Evolutionary conservation across 2,113 vertebrate species (phyloP).

Genomic region (Sus scrofa): T2T-Sscrofa CM000816.6:22420501-22421000

Average conservation of each 20-base stretch:
- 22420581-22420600: slow-evolving; percentile 83
- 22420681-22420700: slow-evolving; percentile 88
- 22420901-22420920: not conserved
- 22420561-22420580: slow-evolving; percentile 86
- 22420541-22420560: slow-evolving; percentile 77
- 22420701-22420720: slow-evolving; percentile 81
- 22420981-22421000: not conserved
- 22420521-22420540: not conserved
- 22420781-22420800: slow-evolving; percentile 93
- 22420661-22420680: slow-evolving; percentile 92
- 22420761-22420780: slow-evolving; percentile 91
- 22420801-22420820: slow-evolving; percentile 96
- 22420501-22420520: not conserved
- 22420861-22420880: slow-evolving; percentile 88
- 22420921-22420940: not conserved
- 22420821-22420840: slow-evolving; percentile 93
- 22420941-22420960: not conserved
- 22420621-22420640: slow-evolving; percentile 78
- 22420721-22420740: slow-evolving; percentile 80
- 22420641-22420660: slow-evolving; percentile 95
- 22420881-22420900: not conserved
- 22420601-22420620: slow-evolving; percentile 64
- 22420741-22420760: slow-evolving; percentile 87
- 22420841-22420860: slow-evolving; percentile 94
- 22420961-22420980: not conserved